A percentile compares a stretch with the other conserved stretches of the same genome.
phyloP scores from a whole-genome alignment of 1,140 invertebrate species.

The Ericerus pela region DNA sequence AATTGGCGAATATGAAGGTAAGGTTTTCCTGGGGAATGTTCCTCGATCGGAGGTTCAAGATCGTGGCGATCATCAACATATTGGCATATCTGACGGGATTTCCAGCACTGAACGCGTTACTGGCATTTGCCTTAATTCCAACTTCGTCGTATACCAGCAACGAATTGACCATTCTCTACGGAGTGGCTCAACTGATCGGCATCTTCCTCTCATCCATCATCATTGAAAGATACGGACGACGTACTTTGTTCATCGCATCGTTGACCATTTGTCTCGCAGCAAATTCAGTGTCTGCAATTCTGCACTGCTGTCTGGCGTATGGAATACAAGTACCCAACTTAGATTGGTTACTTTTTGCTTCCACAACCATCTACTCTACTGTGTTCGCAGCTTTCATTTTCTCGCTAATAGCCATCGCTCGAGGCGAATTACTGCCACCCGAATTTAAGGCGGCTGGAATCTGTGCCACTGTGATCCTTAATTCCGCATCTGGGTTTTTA shows the following conservation, averaged over 20 bases:
- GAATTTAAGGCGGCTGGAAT: slow-evolving; percentile 42
- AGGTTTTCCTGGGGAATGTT: slow-evolving; percentile 28
- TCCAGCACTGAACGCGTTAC: too few species aligned
- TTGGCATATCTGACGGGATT: too few species aligned
- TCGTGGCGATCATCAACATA: slow-evolving; percentile 33
- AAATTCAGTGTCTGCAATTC: too few species aligned
- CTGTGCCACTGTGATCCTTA: slow-evolving; percentile 62
- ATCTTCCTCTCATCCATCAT: slow-evolving; percentile 33
- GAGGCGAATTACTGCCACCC: slow-evolving; percentile 44
- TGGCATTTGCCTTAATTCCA: too few species aligned
- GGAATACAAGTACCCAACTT: too few species aligned
- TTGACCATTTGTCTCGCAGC: slow-evolving; percentile 33
- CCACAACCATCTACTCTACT: too few species aligned
- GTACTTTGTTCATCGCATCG: slow-evolving; percentile 40
- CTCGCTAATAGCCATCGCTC: slow-evolving; percentile 42
- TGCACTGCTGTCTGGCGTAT: too few species aligned
- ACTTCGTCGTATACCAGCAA: too few species aligned
- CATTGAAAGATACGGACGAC: slow-evolving; percentile 34
- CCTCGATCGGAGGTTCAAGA: slow-evolving; percentile 29
- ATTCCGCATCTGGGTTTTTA: slow-evolving; percentile 25
- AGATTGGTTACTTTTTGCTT: too few species aligned
- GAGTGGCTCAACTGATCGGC: slow-evolving; percentile 28
- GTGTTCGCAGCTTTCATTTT: slow-evolving; percentile 39
- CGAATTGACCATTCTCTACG: slow-evolving; percentile 21
- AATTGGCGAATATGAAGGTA: slow-evolving; percentile 21